Base-by-base conservation (phyloP, 2,888 invertebrate genomes). In the Caenorhabditis afra region DNA sequence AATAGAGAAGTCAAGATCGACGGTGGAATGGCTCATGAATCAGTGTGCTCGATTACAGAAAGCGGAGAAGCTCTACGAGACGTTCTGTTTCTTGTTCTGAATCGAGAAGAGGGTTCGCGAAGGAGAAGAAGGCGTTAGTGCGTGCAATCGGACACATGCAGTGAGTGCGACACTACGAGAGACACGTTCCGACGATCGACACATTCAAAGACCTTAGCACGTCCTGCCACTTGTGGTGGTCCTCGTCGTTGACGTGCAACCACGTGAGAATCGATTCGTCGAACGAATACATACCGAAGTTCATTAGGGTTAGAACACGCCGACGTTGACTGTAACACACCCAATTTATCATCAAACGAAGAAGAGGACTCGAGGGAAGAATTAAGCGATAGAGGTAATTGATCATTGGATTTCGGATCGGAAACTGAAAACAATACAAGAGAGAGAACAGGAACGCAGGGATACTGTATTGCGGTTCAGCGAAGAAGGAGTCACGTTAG, bases 271-370 rank as follows among this genome's bases (percentile, higher is more conserved):
- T 79, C 11, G 86, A 81, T 66, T 89, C 89, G 66, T 89, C 89
- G 76, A 87, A 87, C 45, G 87, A 82, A 75, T 85, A 83, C 85
- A 90, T 77, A 68, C 90, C 90, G 64, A 87, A 90, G 76, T 85
- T 85, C 85, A 89, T 77, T 76, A 89, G 82, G 55, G 88, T 88
- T 55, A 87, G 82, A 73, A 89, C 85, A 62, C 90, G 88, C 47
- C 87, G 87, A 52, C 90, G 87, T 82, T 90, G 90, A 81, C 90
- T 90, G 84, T 70, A 83, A 77, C 55, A 77, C 55, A 50, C 62
- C 61, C 45, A 61, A 49, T 41, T 41, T 41, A 11, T 35, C 37
- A 35, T 23, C 39, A 18, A 29, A 41, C 37, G 47, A 61, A 20
- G 49, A 5, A 20, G 57, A 20, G 44, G 37, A 50, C 16, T 58